Evolutionary conservation across 92 coral and sea anemone species (phyloP).

Genomic region (Parazoanthus swiftii): DNA sequence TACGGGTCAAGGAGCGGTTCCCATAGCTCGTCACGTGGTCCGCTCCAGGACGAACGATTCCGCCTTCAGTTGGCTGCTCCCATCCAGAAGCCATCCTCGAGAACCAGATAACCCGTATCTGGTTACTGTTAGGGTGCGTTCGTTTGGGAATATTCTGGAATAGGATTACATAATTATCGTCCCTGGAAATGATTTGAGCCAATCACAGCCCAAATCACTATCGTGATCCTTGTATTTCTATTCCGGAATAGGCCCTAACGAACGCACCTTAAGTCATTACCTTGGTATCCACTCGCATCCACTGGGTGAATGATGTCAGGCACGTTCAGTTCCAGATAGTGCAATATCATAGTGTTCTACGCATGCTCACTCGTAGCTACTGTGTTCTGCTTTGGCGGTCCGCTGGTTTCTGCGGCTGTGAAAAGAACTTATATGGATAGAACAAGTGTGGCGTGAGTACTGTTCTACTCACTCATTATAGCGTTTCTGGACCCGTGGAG

Average conservation of each 20-base stretch:
- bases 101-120: conserved; percentile 16
- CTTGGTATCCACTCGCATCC: no score
- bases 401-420: neutral
- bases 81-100: neutral
- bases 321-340: neutral
- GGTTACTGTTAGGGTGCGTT: no score
- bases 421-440: neutral
- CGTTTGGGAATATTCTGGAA: no score
- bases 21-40: conserved; percentile 28
- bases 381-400: neutral
- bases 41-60: conserved; percentile 35
- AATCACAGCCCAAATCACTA: no score
- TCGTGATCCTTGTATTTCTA: no score
- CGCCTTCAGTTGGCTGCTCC: conserved; percentile 42
- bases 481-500: no score
- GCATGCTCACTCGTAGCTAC: neutral
- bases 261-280: neutral
- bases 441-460: neutral
- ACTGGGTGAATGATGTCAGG: neutral
- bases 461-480: no score
- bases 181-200: no score
- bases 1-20: conserved; percentile 61
- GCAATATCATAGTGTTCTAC: neutral
- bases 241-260: no score
- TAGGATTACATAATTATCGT: no score